Conservation (phyloP, 2,113 vertebrate genomes). For the Acanthisitta chloris region DNA sequence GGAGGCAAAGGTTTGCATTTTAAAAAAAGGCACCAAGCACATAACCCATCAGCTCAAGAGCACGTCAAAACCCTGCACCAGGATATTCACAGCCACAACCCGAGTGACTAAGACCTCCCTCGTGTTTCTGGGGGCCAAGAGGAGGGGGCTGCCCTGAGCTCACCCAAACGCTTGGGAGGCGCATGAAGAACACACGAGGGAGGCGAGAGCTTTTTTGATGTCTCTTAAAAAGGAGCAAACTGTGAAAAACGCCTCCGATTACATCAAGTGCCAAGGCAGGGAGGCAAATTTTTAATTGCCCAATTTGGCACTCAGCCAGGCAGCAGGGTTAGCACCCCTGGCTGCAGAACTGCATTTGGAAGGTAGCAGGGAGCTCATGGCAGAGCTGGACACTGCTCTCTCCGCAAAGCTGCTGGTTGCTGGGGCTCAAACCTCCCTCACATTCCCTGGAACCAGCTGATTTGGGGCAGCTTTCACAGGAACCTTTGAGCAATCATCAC, state of each 20-base stretch:
- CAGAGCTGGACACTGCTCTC: background rate
- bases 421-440: background rate
- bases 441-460: accelerated
- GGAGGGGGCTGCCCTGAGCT: background rate
- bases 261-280: accelerated
- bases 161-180: accelerated
- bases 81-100: accelerated
- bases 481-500: background rate
- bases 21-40: background rate
- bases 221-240: background rate
- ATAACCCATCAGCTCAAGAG: background rate
- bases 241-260: background rate
- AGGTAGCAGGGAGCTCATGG: accelerated
- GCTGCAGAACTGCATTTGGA: background rate
- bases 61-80: background rate
- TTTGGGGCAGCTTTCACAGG: background rate
- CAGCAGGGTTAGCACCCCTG: background rate
- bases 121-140: background rate
- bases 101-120: background rate
- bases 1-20: background rate
- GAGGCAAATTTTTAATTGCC: background rate
- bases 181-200: accelerated
- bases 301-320: background rate
- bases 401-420: background rate
- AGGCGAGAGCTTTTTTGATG: accelerated